Percentiles rank a stretch among this genome's conserved stretches.
Evolutionary conservation across 2,888 invertebrate genomes (phyloP).

Genomic region (Stramonita haemastoma): DNA sequence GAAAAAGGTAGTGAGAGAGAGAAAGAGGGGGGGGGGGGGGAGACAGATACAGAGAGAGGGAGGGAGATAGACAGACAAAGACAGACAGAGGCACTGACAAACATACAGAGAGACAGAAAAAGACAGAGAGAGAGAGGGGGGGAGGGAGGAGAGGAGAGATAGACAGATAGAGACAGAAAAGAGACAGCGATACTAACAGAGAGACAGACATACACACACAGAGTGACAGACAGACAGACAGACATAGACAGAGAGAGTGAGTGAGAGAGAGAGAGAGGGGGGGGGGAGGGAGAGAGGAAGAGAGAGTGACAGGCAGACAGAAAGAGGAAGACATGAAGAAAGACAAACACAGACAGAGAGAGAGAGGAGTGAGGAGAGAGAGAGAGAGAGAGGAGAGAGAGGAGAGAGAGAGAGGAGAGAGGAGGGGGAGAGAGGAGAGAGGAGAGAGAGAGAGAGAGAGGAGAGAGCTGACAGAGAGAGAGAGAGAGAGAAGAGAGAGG

Average conservation of each 20-base stretch:
- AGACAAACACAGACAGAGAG: background rate
- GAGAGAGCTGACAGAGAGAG: background rate
- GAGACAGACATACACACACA: background rate
- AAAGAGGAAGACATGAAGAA: background rate
- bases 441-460: background rate
- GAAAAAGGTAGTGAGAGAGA: background rate
- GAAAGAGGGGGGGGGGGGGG: too few species aligned
- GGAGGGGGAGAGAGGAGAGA: background rate
- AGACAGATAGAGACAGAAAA: background rate
- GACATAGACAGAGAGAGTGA: background rate
- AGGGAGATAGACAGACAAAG: too few species aligned
- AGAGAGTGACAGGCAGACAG: background rate
- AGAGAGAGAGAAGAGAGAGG: constrained; percentile 13
- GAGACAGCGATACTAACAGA: background rate
- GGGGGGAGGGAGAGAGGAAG: background rate
- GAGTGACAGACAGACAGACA: background rate
- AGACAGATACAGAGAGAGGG: background rate
- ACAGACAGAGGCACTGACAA: too few species aligned
- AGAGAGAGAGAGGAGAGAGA: background rate
- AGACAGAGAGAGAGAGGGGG: too few species aligned
- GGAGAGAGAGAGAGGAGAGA: background rate
- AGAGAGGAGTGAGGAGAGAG: background rate
- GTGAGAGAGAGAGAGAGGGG: background rate
- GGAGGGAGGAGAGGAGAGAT: too few species aligned
- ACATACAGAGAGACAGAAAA: too few species aligned